Percentiles rank a stretch among this genome's conserved stretches.
Conservation (phyloP, 2,113 vertebrate species). For the Phrynosoma blainvillii region DNA sequence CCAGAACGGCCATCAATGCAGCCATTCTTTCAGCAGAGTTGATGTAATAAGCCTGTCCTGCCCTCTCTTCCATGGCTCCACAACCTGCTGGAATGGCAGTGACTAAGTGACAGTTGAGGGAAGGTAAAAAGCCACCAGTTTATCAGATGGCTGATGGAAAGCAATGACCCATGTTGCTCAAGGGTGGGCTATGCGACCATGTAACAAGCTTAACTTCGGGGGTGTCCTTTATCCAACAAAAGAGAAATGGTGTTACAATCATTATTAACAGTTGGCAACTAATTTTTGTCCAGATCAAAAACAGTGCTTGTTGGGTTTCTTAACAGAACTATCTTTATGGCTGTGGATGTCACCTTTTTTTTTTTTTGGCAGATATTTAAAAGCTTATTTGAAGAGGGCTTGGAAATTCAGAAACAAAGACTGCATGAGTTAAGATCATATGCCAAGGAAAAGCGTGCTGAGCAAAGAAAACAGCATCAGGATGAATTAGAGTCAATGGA, state of each 20-base stretch:
- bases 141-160: no score
- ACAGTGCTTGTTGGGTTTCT: not conserved
- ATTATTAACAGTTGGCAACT: not conserved
- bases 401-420: conserved; percentile 90
- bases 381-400: conserved; percentile 91
- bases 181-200: not conserved
- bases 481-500: conserved; percentile 91
- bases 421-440: conserved; percentile 85
- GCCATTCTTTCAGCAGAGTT: no score
- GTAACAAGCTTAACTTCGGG: not conserved
- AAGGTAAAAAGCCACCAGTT: no score
- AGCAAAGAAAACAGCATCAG: conserved; percentile 81
- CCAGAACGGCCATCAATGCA: no score
- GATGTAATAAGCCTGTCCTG: no score
- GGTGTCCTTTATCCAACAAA: not conserved
- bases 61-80: no score
- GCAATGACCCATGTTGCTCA: not conserved
- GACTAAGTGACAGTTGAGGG: no score
- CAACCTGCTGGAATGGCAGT: no score
- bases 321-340: not conserved
- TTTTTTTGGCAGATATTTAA: conserved; percentile 84
- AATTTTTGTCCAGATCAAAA: no score
- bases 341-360: conserved; percentile 12
- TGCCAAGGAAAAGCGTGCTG: conserved; percentile 84
- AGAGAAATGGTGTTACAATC: not conserved